Base-by-base conservation (phyloP, 2,888 invertebrate species). In the Cosmia pyralina region DNA sequence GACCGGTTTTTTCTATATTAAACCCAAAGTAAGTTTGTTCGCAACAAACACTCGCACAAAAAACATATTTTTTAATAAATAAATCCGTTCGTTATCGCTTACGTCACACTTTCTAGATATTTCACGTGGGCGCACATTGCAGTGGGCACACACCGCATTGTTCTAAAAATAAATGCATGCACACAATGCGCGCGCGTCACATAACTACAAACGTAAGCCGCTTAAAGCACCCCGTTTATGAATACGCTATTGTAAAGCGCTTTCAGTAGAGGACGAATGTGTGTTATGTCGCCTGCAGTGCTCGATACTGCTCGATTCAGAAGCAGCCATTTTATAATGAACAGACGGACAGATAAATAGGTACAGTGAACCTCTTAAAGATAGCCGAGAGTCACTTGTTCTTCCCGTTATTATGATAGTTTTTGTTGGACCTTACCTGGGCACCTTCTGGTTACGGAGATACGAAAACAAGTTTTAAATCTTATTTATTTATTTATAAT, bases 111-210 rank as follows among this genome's bases (percentile, higher is more conserved):
- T 73, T 41, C 19, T 34, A 66, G n/a, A 22, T 41, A 53, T 17
- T 73, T 38, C n/a, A 55, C 63, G 66, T 80, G 66, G 75, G 75
- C 48, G n/a, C 38, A 34, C 34, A 7, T 19, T 50, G 52, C 52
- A n/a, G 22, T 50, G 22, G n/a, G 28, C 38, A 41, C n/a, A 57
- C 46, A 58, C 22, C 19, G 41, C 58, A 69, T 69, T 80, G 81
- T 79, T 75, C 63, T 67, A 48, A 50, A 80, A 70, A 75, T 79
- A 80, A 48, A 48, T 34, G 41, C 44, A 41, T 55, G n/a, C n/a
- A 75, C 13, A 64, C 66, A 79, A 67, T 64, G 62, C 34, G 50
- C 17, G 2, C 1, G 38, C 22, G 15, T n/a, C 66, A 79, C 53
- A 66, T 67, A 69, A 41, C 66, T 13, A 52, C 28, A n/a, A 15